A percentile compares a stretch with the other conserved stretches of the same genome.
Conservation (phyloP, 2,888 invertebrate genomes). For the Cephus rjabovi region DNA sequence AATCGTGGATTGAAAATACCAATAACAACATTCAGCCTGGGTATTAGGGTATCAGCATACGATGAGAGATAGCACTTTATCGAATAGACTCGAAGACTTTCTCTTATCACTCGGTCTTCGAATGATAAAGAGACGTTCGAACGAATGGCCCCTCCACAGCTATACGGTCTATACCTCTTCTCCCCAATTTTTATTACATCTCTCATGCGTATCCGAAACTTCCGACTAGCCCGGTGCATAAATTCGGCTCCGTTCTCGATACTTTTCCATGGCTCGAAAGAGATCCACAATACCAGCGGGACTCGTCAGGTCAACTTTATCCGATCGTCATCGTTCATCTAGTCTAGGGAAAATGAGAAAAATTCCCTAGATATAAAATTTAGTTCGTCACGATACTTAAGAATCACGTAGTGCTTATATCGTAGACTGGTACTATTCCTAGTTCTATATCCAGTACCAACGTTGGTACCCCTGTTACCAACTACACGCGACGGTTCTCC, state of each 20-base stretch:
- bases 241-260: background rate
- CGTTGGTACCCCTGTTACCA: background rate
- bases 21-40: background rate
- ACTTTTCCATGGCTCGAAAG: background rate
- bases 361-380: background rate
- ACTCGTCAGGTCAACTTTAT: too few relatives aligned
- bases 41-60: background rate
- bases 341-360: background rate
- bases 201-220: background rate
- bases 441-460: background rate
- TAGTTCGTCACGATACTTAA: background rate
- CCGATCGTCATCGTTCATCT: too few relatives aligned
- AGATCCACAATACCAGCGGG: too few relatives aligned
- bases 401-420: too few relatives aligned
- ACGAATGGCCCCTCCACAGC: background rate
- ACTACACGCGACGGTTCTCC: background rate
- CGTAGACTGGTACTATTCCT: background rate
- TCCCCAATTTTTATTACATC: background rate
- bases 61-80: constrained; percentile 15
- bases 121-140: background rate
- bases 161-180: background rate
- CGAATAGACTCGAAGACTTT: constrained; percentile 7
- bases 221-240: background rate
- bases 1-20: background rate
- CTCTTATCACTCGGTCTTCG: constrained; percentile 9